phyloP scores from a whole-genome alignment of 2,113 vertebrate genomes.

The crab-eating macaque (Macaca fascicularis) region T2T-MFA8v1.1 NC_088390.1:87254001-87254500 shows the following conservation, averaged over 20 bases:
- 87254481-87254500: neutral
- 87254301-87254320: neutral
- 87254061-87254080: neutral
- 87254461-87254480: neutral
- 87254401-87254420: neutral
- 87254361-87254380: neutral
- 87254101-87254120: neutral
- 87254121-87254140: neutral
- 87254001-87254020: fast-evolving
- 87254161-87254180: neutral
- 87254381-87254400: neutral
- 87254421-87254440: neutral
- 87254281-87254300: neutral
- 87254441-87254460: neutral
- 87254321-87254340: neutral
- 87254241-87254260: neutral
- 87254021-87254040: neutral
- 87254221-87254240: neutral
- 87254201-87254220: neutral
- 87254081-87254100: too few relatives aligned
- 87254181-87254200: neutral
- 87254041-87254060: fast-evolving
- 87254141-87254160: neutral
- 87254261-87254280: neutral
- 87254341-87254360: too few relatives aligned